Base-by-base conservation (phyloP, 2,113 vertebrate genomes). In the Romanogobio albipinnatus region DNA sequence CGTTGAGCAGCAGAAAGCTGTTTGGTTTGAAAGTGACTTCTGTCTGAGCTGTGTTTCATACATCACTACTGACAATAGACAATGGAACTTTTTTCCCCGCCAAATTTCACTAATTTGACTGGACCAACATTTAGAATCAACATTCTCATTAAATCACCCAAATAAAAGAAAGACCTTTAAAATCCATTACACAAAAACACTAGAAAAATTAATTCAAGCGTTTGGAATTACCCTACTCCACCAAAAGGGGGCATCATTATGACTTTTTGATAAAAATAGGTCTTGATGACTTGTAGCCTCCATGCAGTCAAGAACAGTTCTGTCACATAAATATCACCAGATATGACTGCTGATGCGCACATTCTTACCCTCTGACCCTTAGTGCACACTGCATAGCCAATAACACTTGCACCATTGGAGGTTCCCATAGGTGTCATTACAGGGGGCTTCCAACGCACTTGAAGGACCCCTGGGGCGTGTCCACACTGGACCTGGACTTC, bases 311-410 rank as follows among this genome's bases (percentile, higher is more conserved):
- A 78, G 43, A 62, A n/a, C 36, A 14, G 36, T 58, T 39, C 58
- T 19, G 83, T 86, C 39, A 66, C 47, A 56, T 84, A 84, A 87
- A 29, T 4, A 3, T 39, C 9, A 36, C 17, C 10, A 70, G 17
- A 73, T 26, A 68, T 61, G n/a, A 75, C 3, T 14, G 19, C 19
- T 77, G 15, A 86, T 76, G 77, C 36, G 53, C 19, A 15, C 2
- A 51, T 56, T 66, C 89, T 95, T 92, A 99, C 98, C 96, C 93
- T 95, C 90, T 99, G 96, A 86, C 97, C 97, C 91, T 96, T 97
- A 8, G 96, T 97, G 43, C 97, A 99, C 61, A 99, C 96, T 19
- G 95, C 96, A 0, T 98, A 99, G 75, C 98, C 98, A 0, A 97
- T 96, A 19, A 99, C 97, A 0, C 79, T 96, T 84, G 97, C 98